Conservation (phyloP, 2,113 vertebrate genomes). For the Percina caprodes region DNA sequence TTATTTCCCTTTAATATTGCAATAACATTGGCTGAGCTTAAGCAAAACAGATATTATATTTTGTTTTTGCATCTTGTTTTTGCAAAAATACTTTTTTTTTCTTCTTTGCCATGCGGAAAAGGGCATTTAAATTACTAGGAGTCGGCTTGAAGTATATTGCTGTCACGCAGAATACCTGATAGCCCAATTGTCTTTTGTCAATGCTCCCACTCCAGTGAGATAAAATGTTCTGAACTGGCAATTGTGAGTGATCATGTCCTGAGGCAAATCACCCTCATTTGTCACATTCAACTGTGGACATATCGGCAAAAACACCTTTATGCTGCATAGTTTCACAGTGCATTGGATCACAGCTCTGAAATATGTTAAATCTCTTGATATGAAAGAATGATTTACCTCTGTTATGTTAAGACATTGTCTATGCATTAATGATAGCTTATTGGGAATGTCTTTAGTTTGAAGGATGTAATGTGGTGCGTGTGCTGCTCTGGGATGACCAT, state of each 20-base stretch:
- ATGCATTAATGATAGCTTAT: conserved; percentile 14
- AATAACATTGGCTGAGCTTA: not conserved
- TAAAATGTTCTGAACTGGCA: conserved; percentile 29
- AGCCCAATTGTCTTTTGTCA: conserved; percentile 37
- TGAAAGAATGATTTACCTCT: conserved; percentile 2
- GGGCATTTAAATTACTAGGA: conserved; percentile 22
- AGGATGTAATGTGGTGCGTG: not conserved
- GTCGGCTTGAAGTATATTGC: conserved; percentile 26
- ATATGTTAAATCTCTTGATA: conserved; percentile 1
- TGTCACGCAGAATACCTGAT: conserved; percentile 38
- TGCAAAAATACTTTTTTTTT: conserved; percentile 3
- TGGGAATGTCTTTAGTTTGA: not conserved
- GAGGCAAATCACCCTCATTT: conserved; percentile 55
- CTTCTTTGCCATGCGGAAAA: not conserved
- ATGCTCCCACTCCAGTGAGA: conserved; percentile 14
- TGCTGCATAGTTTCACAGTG: conserved; percentile 19
- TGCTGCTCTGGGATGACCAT: not conserved
- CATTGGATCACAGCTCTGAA: not conserved
- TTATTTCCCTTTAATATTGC: not conserved
- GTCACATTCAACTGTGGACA: conserved; percentile 24
- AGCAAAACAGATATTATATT: not conserved
- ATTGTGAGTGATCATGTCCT: conserved; percentile 48
- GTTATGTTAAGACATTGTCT: not conserved
- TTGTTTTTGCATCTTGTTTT: not conserved
- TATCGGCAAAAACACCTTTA: conserved; percentile 39